phyloP scores from a whole-genome alignment of 2,113 vertebrate species.

The Trogon melanurus region DNA sequence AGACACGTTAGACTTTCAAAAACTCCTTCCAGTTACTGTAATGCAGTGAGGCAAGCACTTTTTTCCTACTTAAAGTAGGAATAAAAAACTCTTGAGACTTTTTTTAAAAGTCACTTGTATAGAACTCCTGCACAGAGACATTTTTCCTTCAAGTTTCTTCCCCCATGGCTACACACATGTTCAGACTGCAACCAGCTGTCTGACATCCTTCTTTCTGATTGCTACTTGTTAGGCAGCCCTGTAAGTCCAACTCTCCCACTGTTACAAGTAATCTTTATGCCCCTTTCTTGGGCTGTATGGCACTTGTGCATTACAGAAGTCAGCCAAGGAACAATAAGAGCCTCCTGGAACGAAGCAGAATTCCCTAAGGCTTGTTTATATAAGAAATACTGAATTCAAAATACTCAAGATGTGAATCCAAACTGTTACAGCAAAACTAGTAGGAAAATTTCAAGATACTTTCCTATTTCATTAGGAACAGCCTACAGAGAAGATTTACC shows the following conservation, averaged over 20 bases:
- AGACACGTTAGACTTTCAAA: not conserved
- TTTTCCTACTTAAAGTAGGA: not conserved
- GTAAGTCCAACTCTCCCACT: not conserved
- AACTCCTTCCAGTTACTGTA: not conserved
- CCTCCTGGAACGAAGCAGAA: not conserved
- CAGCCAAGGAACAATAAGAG: not conserved
- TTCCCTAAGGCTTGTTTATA: not conserved
- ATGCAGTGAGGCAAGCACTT: not conserved
- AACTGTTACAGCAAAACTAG: not conserved
- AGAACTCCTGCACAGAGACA: not conserved
- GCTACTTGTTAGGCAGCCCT: not conserved
- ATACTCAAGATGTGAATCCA: not conserved
- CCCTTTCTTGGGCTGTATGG: accelerated
- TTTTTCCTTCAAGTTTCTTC: not conserved
- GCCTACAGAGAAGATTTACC: not conserved
- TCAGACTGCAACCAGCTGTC: not conserved
- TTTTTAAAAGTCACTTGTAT: not conserved
- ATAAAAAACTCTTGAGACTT: not conserved
- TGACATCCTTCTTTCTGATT: not conserved
- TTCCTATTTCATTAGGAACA: not conserved
- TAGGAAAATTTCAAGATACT: not conserved
- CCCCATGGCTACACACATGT: not conserved
- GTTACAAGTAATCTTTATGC: not conserved
- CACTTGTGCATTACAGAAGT: not conserved
- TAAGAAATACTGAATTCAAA: not conserved